A percentile compares a stretch with the other conserved stretches of the same genome.
Evolutionary conservation across 2,888 invertebrate genomes (phyloP).

Genomic region (Idaea aversata): DNA sequence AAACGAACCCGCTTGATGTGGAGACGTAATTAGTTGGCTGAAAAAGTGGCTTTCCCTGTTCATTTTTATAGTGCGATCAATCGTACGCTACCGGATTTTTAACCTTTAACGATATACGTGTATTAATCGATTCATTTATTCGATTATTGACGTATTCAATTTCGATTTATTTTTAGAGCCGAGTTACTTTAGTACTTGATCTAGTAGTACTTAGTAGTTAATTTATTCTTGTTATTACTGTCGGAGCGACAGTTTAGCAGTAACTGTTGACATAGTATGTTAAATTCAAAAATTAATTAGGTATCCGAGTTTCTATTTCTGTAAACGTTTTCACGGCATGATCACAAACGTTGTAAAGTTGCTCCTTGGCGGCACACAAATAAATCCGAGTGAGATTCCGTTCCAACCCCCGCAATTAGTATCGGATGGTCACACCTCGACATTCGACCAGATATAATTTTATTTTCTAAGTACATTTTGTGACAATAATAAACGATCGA

Average conservation of each 20-base stretch:
- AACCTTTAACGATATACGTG: slow-evolving; percentile 24
- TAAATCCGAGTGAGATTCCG: slow-evolving; percentile 51
- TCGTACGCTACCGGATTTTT: slow-evolving; percentile 45
- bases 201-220: neutral
- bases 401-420: slow-evolving; percentile 73
- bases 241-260: neutral
- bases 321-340: slow-evolving; percentile 58
- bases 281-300: neutral
- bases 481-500: slow-evolving; percentile 63
- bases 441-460: slow-evolving; percentile 74
- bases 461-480: slow-evolving; percentile 75
- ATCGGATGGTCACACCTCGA: slow-evolving; percentile 78
- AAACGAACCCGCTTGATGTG: slow-evolving; percentile 67
- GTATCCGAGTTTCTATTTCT: slow-evolving; percentile 42
- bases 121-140: slow-evolving; percentile 32
- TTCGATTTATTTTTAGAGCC: neutral
- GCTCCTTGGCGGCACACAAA: slow-evolving; percentile 65
- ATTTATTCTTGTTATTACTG: neutral
- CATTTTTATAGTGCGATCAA: slow-evolving; percentile 53
- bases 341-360: slow-evolving; percentile 59
- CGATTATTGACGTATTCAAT: slow-evolving; percentile 15
- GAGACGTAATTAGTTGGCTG: slow-evolving; percentile 68
- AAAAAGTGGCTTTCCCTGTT: slow-evolving; percentile 70
- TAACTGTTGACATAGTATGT: too few relatives aligned
- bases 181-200: neutral